Base-by-base conservation (phyloP, 2,888 invertebrate species). In the Caenorhabditis imperialis region DNA sequence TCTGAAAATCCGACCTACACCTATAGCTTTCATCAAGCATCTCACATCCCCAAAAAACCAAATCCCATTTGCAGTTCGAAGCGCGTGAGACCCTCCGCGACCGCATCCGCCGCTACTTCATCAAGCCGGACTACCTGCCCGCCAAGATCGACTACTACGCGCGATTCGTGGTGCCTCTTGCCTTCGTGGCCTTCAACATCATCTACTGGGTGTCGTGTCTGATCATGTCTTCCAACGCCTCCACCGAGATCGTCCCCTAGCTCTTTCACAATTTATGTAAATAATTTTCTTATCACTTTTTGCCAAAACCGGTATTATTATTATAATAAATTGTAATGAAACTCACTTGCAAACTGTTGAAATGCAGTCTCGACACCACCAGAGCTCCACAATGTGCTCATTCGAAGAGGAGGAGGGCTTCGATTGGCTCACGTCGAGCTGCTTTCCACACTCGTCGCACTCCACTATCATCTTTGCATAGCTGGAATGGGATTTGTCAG, bases 131-230 rank as follows among this genome's bases (percentile, higher is more conserved):
- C 40, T 85, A 87, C 65, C 76, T 87, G 18, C 86, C 87, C 1
- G 86, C 86, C 92, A 92, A 95, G 90, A 96, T 96, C 90, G 96
- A 96, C 91, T 96, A 96, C 91, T 94, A 96, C 89, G 95, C 96
- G 72, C 77, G 88, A 27, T 81, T 87, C 55, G 61, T 79, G 16
- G 84, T 84, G n/a, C 86, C 86, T 1, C 47, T 84, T 23, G 84
- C 81, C n/a, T 87, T 87, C 62, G 45, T 86, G 6, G 20, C 77
- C 12, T 85, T 87, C 77, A 85, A 84, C 54, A 51, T 81, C 25
- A 63, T 82, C 50, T 85, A 85, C 72, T 85, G 84, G 84, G 73
- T 75, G 12, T 76, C 78, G 1, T 84, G 84, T 45, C 65, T 73
- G 22, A 79, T 78, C 30, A 80, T 83, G 81, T 77, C 80, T 16